These are phyloP conservation scores for Villa cingulata DNA, from an alignment of 2,888 invertebrate genomes.

Conservation along the genomic window DNA sequence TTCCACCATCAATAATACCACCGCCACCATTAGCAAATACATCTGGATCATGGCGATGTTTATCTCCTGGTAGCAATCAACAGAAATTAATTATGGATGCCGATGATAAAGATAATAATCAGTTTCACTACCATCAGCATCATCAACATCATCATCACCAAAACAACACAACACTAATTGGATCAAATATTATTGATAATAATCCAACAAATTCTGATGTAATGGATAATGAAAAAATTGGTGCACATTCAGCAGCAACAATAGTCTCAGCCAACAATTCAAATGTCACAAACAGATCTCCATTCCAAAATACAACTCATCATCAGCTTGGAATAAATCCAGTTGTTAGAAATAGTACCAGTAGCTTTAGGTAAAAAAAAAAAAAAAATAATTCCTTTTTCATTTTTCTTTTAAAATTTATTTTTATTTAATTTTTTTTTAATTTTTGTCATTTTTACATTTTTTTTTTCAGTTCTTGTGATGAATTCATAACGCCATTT, in stretches of 20 bases:
- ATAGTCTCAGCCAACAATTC: conserved; percentile 25
- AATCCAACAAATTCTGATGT: neutral
- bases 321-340: conserved; percentile 5
- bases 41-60: conserved; percentile 9
- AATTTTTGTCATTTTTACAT: conserved; percentile 8
- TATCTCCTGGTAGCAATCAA: neutral
- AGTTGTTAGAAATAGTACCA: conserved; percentile 11
- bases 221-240: conserved; percentile 1
- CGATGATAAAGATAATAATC: conserved; percentile 6
- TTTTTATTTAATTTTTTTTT: neutral
- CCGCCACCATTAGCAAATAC: neutral
- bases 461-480: conserved; percentile 6
- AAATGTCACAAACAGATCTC: conserved; percentile 24
- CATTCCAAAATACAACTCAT: conserved; percentile 27
- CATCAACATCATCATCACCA: conserved; percentile 6
- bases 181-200: neutral
- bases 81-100: conserved; percentile 5
- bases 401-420: neutral
- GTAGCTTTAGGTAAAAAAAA: conserved; percentile 12
- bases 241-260: conserved; percentile 24
- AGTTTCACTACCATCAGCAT: neutral
- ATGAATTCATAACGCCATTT: conserved; percentile 4
- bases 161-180: neutral
- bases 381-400: neutral
- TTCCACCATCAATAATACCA: neutral